phyloP scores from a whole-genome alignment of 2,888 invertebrate genomes.

The Lamproptera curius region DNA sequence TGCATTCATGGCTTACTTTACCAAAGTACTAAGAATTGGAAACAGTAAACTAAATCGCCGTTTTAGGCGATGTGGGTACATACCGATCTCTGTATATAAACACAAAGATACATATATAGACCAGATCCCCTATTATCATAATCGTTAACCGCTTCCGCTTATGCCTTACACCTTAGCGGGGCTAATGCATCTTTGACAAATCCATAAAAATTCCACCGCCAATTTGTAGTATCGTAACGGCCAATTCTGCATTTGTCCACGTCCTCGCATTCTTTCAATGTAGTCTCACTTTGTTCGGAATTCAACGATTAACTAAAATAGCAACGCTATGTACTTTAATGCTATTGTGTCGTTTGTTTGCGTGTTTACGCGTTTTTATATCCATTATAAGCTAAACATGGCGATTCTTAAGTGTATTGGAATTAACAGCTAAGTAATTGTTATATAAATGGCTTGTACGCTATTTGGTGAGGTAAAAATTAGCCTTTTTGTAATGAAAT shows the following conservation, averaged over 20 bases:
- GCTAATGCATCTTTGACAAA: not conserved
- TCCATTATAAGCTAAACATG: not conserved
- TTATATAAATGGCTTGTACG: no score
- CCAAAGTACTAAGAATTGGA: no score
- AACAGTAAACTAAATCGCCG: no score
- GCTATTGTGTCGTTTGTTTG: not conserved
- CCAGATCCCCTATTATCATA: no score
- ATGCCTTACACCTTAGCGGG: not conserved
- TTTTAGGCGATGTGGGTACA: no score
- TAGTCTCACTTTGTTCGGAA: not conserved
- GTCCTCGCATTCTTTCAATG: not conserved
- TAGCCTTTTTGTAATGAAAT: no score
- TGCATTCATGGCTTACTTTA: no score
- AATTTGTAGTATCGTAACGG: conserved; percentile 3
- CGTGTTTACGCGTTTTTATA: not conserved
- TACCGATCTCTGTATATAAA: no score
- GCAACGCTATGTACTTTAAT: not conserved
- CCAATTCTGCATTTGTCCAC: conserved; percentile 3
- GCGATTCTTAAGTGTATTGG: not conserved
- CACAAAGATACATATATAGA: no score
- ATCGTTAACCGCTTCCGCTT: not conserved
- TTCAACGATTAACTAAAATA: conserved; percentile 7
- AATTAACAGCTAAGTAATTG: not conserved
- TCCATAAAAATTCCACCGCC: conserved; percentile 9
- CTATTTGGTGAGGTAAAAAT: no score